Base-by-base conservation (phyloP, 2,888 invertebrate genomes). In the Oxytorus armatus region DNA sequence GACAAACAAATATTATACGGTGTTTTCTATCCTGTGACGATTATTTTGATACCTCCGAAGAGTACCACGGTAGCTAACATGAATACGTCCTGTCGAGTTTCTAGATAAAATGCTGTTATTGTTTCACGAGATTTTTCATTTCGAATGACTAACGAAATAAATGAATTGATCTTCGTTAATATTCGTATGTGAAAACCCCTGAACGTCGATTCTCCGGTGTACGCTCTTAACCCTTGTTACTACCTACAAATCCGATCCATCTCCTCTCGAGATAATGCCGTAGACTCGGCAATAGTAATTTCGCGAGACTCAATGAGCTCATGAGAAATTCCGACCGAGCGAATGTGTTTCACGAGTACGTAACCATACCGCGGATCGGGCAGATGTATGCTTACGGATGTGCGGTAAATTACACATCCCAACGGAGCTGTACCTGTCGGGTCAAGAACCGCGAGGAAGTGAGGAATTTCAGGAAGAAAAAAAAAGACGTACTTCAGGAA, bases 11-110 rank as follows among this genome's bases (percentile, higher is more conserved):
- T 86, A 86, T 85, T 85, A 84, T 84, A 89, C 82, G 84, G 85
- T 88, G 84, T 90, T 90, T 90, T 91, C 86, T 89, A 91, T 90
- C 88, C 88, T 88, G 87, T 81, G 86, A 89, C 84, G 85, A 87
- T 91, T 89, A 89, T 88, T 90, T 90, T 90, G 87, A 87, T 89
- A 90, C 88, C 88, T 89, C 87, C 84, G 86, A 86, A 85, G 55
- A 66, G 55, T 68, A 57, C 69, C 69, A 69, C 73, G 61, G 61
- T 86, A 85, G 79, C 79, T 53, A 76, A 84, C 72, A 83, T 51
- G 79, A 55, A 65, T 86, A 87, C 86, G 86, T 87, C 87, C 88
- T 86, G 81, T 83, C 70, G 82, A 85, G 77, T 81, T 86, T 84
- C 76, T 36, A 42, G 33, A 70, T 49, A 2, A 53, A 65, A 87